phyloP scores from a whole-genome alignment of 2,888 invertebrate species.

The Cotesia congregata region DNA sequence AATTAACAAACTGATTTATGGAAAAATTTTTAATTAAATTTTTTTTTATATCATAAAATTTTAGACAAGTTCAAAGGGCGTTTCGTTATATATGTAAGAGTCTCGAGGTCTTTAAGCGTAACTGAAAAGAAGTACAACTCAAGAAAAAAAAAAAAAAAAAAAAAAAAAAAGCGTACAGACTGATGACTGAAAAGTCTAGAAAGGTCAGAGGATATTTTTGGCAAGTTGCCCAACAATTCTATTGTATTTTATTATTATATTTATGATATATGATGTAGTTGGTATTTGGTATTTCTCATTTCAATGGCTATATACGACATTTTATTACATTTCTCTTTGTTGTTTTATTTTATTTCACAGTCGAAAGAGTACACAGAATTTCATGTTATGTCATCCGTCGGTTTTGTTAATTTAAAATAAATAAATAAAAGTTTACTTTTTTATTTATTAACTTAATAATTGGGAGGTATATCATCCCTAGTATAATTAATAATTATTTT shows the following conservation, averaged over 20 bases:
- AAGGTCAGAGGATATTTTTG: constrained; percentile 51
- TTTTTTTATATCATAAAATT: too few species aligned
- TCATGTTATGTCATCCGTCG: not conserved
- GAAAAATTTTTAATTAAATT: too few species aligned
- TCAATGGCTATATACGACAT: not conserved
- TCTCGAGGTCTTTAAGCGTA: not conserved
- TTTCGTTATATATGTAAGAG: too few species aligned
- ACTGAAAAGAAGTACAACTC: not conserved
- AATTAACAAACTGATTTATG: too few species aligned
- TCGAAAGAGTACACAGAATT: not conserved
- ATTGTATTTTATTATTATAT: constrained; percentile 10
- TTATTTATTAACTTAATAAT: not conserved
- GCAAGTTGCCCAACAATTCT: constrained; percentile 26
- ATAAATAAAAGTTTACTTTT: not conserved
- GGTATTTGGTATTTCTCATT: not conserved
- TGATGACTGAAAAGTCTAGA: constrained; percentile 27
- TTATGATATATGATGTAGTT: not conserved
- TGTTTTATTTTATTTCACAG: not conserved
- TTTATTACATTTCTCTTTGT: constrained; percentile 3
- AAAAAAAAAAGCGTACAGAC: constrained; percentile 21
- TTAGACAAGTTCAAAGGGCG: too few species aligned
- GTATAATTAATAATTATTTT: not conserved
- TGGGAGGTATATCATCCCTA: not conserved
- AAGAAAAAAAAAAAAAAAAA: not conserved
- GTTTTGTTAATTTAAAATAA: not conserved